Conservation (phyloP, 2,888 invertebrate genomes). For the Parnassius glacialis region DNA sequence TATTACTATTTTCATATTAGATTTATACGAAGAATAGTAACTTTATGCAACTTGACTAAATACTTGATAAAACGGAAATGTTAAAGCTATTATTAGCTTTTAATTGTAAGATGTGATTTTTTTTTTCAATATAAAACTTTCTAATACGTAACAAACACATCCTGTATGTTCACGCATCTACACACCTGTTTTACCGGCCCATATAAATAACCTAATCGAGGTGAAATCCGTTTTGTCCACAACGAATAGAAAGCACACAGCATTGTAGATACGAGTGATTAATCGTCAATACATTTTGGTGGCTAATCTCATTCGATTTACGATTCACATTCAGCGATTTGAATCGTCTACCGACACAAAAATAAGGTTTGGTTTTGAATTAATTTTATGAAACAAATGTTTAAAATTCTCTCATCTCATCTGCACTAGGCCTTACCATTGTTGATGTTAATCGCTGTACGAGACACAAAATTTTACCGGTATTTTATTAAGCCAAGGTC, state of each 20-base stretch:
- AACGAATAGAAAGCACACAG: conserved; percentile 52
- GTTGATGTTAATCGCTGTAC: conserved; percentile 30
- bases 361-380: conserved; percentile 31
- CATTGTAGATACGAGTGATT: conserved; percentile 38
- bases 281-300: conserved; percentile 47
- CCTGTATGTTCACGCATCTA: conserved; percentile 45
- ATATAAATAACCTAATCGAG: conserved; percentile 68
- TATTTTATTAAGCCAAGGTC: conserved; percentile 24
- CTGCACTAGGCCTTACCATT: conserved; percentile 39
- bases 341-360: conserved; percentile 46
- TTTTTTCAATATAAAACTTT: conserved; percentile 1
- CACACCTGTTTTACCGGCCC: conserved; percentile 62
- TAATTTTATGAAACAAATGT: conserved; percentile 29
- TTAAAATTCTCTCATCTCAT: conserved; percentile 20
- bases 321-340: conserved; percentile 47
- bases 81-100: too few species aligned
- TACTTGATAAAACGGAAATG: too few species aligned
- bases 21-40: too few species aligned
- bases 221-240: conserved; percentile 73
- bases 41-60: too few species aligned
- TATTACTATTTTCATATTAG: too few species aligned
- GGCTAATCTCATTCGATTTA: conserved; percentile 61
- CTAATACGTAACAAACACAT: conserved; percentile 33
- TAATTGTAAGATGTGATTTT: too few species aligned
- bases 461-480: conserved; percentile 25